A percentile compares a stretch with the other conserved stretches of the same genome.
phyloP scores from a whole-genome alignment of 2,797 vertebrate genomes.

The Megaceryle alcyon region DNA sequence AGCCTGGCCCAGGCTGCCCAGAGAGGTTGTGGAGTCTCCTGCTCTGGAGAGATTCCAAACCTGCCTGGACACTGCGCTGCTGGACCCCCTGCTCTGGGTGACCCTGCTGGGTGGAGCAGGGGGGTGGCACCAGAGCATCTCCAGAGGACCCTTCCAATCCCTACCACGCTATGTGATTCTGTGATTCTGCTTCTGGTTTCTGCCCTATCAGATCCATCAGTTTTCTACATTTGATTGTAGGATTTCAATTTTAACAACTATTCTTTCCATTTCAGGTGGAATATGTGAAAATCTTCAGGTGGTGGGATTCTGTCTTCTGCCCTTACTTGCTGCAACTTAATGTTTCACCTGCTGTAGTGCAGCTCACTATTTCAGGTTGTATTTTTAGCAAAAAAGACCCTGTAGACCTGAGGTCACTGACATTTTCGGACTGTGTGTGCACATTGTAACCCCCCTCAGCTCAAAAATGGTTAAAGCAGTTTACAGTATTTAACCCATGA shows the following conservation, averaged over 20 bases:
- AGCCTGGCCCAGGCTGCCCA: background rate
- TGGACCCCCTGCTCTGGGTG: background rate
- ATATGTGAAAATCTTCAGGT: background rate
- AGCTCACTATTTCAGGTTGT: background rate
- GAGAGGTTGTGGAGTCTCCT: background rate
- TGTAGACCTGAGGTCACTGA: background rate
- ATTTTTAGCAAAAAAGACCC: background rate
- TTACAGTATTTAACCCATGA: background rate
- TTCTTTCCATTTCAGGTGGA: background rate
- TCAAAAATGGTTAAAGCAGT: background rate
- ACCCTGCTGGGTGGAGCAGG: background rate
- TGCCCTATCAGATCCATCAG: background rate
- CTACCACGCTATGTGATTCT: background rate
- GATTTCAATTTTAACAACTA: background rate
- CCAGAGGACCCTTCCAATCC: background rate
- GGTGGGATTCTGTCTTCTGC: background rate
- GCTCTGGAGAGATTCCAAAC: background rate
- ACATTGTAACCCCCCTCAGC: accelerated
- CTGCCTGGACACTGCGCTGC: too few species aligned
- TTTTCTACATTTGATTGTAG: background rate
- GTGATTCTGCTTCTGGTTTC: background rate
- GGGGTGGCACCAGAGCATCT: too few species aligned
- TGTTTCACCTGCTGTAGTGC: background rate
- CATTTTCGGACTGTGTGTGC: accelerated
- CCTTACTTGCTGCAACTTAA: background rate